Percentiles rank a stretch among this genome's conserved stretches.
Conservation (phyloP, 2,113 vertebrate genomes). For the Ascaphus truei region DNA sequence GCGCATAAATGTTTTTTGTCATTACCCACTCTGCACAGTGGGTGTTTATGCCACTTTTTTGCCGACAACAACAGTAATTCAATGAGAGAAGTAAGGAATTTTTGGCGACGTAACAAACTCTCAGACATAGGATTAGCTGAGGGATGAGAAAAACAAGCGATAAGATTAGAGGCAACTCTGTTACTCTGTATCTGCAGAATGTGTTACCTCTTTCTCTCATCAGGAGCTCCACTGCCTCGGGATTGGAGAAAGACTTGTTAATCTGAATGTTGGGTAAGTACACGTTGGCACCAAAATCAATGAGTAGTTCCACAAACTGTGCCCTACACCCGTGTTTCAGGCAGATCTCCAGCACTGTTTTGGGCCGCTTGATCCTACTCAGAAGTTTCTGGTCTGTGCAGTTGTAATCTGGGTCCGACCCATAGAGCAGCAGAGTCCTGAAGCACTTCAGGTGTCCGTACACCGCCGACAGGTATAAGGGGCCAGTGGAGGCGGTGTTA, state of each 20-base stretch:
- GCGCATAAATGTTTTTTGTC: too few species aligned
- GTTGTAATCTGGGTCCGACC: slow-evolving; percentile 88
- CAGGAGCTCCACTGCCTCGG: slow-evolving; percentile 72
- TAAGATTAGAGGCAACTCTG: too few species aligned
- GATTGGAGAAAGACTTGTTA: slow-evolving; percentile 54
- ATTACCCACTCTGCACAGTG: too few species aligned
- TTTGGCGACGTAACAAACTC: too few species aligned
- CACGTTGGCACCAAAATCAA: slow-evolving; percentile 90
- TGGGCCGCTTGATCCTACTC: slow-evolving; percentile 69
- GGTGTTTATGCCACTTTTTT: too few species aligned
- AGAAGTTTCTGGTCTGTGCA: slow-evolving; percentile 73
- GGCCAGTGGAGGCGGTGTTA: slow-evolving; percentile 73
- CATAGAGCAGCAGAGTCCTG: slow-evolving; percentile 75
- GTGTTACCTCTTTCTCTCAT: slow-evolving; percentile 80
- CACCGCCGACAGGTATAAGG: slow-evolving; percentile 80
- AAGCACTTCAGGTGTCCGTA: slow-evolving; percentile 90
- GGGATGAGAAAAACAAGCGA: too few species aligned
- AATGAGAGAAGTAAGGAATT: too few species aligned
- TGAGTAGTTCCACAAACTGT: slow-evolving; percentile 78
- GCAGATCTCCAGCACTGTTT: slow-evolving; percentile 83
- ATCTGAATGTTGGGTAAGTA: slow-evolving; percentile 68
- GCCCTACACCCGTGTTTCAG: slow-evolving; percentile 73
- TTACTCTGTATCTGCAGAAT: too few species aligned
- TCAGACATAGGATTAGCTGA: too few species aligned
- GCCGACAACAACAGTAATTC: too few species aligned